Conservation (phyloP, 2,113 vertebrate species). For the Pterophyllum scalare region DNA sequence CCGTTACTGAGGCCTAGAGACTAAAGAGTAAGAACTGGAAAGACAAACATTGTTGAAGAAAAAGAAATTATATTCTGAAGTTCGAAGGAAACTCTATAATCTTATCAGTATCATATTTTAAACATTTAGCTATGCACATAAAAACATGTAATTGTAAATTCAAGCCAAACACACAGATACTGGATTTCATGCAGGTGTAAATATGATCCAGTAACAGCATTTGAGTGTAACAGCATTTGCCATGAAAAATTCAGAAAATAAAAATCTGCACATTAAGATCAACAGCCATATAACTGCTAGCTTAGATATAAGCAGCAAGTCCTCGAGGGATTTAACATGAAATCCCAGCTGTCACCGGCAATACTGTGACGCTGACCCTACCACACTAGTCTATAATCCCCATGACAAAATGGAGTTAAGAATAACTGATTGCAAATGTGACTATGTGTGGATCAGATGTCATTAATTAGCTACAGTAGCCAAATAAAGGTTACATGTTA, state of each 20-base stretch:
- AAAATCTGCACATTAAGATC: background rate
- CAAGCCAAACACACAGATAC: background rate
- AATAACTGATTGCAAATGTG: background rate
- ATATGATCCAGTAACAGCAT: background rate
- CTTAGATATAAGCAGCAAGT: background rate
- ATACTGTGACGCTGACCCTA: background rate
- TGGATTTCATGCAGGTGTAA: background rate
- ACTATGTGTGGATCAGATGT: background rate
- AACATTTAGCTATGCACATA: background rate
- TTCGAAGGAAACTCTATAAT: background rate
- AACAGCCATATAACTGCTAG: background rate
- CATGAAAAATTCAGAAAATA: background rate
- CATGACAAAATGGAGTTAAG: background rate
- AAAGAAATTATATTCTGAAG: background rate
- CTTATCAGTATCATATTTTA: background rate
- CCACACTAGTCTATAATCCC: background rate
- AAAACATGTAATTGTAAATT: background rate
- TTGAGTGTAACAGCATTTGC: background rate
- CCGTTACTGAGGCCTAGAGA: background rate
- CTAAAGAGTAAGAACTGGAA: background rate
- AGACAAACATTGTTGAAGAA: background rate
- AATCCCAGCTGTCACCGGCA: background rate
- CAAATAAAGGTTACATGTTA: background rate
- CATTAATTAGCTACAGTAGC: background rate
- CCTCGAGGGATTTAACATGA: background rate